phyloP scores from a whole-genome alignment of 2,888 invertebrate species.

The Drosophila bunnanda region DNA sequence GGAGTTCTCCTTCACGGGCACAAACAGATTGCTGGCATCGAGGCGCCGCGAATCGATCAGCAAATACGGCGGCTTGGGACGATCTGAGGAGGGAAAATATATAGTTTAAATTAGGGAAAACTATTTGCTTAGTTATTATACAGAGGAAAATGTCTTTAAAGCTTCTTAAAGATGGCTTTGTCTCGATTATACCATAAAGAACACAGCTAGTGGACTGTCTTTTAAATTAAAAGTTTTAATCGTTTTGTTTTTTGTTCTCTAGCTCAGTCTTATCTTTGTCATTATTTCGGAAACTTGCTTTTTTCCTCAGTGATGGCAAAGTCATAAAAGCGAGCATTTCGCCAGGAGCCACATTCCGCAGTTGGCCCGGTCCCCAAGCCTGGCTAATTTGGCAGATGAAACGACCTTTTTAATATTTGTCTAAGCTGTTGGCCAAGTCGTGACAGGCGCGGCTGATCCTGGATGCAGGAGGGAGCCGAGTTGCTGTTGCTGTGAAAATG shows the following conservation, averaged over 20 bases:
- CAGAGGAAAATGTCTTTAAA: not conserved
- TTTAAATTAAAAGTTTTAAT: not conserved
- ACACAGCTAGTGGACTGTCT: not conserved
- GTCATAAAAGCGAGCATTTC: slow-evolving; percentile 27
- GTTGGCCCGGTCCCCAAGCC: slow-evolving; percentile 24
- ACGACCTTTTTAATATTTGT: slow-evolving; percentile 60
- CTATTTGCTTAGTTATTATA: not conserved
- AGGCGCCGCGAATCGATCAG: slow-evolving; percentile 93
- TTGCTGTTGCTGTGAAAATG: slow-evolving; percentile 10
- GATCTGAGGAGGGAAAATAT: slow-evolving; percentile 86
- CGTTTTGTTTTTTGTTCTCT: not conserved
- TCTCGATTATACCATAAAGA: too few relatives aligned
- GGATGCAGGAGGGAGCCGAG: not conserved
- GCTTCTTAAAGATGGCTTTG: not conserved
- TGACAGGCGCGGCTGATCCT: slow-evolving; percentile 7
- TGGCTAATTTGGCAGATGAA: slow-evolving; percentile 65
- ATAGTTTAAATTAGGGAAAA: not conserved
- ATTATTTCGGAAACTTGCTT: not conserved
- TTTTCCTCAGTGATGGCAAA: not conserved
- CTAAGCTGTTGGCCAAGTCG: slow-evolving; percentile 53
- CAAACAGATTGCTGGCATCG: slow-evolving; percentile 94
- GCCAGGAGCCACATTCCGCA: slow-evolving; percentile 40
- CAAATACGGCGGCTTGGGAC: slow-evolving; percentile 93
- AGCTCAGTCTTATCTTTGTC: not conserved
- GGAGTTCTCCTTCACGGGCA: slow-evolving; percentile 94